Evolutionary conservation across 35 echinoderm and acorn worm species (phyloP), one percentile per base, ranked within the genome.

Genomic region (Patiria miniata): DNA sequence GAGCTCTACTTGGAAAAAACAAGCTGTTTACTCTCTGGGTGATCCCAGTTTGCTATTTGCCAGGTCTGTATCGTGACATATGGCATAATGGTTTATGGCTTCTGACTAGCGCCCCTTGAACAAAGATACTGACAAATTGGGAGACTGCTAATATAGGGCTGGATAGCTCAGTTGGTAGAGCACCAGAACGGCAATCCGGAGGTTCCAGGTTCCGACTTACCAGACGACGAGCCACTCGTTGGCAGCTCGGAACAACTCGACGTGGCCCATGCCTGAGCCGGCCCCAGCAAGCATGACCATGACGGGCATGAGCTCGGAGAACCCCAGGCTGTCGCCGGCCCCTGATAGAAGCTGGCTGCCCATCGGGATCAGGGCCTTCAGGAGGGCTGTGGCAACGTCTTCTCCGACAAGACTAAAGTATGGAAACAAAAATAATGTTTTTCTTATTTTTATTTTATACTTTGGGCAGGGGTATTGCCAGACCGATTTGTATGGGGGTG

Each of bases 261-360:
- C 84, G 68, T 99, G 93, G 17, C 96, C 96, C 21, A 85, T 53
- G 7, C 92, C 96, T 44, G 89, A 99, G 1, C 96, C 93, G 30
- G 86, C 93, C 12, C 93, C 93, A 50, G 96, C 96, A 51, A 99
- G 83, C n/a, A 89, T 99, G 77, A 92, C 86, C 96, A 99, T 99
- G 36, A 99, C 93, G 7, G 90, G 85, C 92, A 99, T 99, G 10
- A 99, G 80, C 77, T 99, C 96, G 0, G 92, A 87, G 80, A 99
- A 93, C 15, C 92, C 88, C 51, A 93, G 78, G 32, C 81, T 82
- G 61, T 94, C 89, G n/a, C 90, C 92, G 8, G 81, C 77, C n/a
- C 84, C 80, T 16, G 96, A 88, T 5, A 99, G 90, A 1, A 95
- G 93, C 76, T 94, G 86, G 6, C 86, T 81, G 4, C 89, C 89